Evolutionary conservation across 2,113 vertebrate genomes (phyloP), one percentile per base, ranked within the genome.

Genomic region (Nymphicus hollandicus): DNA sequence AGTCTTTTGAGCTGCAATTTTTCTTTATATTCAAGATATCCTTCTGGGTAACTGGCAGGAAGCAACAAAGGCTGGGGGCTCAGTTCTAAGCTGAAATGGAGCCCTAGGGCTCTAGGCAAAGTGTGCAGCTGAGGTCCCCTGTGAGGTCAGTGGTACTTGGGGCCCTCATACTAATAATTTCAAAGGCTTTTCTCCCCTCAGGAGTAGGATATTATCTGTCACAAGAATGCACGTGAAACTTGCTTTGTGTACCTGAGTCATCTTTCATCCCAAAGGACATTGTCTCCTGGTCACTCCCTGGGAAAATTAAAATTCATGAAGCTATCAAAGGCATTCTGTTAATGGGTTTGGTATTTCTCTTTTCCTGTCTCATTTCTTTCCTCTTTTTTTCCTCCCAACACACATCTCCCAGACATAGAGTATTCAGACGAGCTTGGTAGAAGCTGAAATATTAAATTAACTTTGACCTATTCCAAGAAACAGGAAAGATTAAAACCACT

Each of bases 381-480:
- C n/a, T 55, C 24, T 41, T 72, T 6, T 68, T 91, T 87, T 76
- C 39, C 28, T 71, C 61, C 29, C 22, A 50, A 7, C 11, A 56
- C 13, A 69, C 14, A 77, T 11, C 11, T 70, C 46, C 43, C 55
- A 89, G 61, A 46, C 35, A 43, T 10, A 16, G 12, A 81, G 10
- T 55, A 56, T 39, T 86, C 43, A 79, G 50, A 50, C 0, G 0
- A 89, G 27, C 6, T 16, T 39, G 16, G 55, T 33, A 76, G 52
- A 78, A 93, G 47, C 29, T 37, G 17, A 91, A 89, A 60, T 72
- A 85, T 4, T 85, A 68, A 68, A 76, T 47, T 82, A 2, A 19
- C 33, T 72, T 79, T 82, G 39, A 93, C 76, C 87, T 69, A 52
- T 39, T 82, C 20, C 65, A 93, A 87, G 69, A 68, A 88, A 85